Conservation (phyloP, 2,113 vertebrate species). For the Sylvilagus bachmani region DNA sequence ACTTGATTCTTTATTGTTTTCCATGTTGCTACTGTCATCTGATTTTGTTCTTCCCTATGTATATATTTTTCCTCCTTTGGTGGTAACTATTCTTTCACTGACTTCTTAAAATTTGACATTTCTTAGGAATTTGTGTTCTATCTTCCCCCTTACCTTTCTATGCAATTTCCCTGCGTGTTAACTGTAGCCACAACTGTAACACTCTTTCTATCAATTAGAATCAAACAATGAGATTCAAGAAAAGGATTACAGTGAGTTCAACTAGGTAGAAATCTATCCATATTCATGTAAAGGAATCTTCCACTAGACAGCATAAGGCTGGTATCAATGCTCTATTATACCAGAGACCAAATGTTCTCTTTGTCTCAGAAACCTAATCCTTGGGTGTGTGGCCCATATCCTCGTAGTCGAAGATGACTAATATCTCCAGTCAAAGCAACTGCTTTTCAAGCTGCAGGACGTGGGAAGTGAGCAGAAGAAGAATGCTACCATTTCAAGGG, state of each 20-base stretch:
- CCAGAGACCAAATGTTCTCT: not conserved
- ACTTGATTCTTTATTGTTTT: not conserved
- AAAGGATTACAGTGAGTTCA: not conserved
- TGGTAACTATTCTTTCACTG: not conserved
- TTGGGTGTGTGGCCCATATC: not conserved
- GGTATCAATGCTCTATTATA: not conserved
- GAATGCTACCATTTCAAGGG: not conserved
- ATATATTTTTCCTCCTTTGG: not conserved
- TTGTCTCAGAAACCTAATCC: not conserved
- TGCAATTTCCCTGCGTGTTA: not conserved
- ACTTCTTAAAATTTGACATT: not conserved
- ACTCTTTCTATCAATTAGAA: constrained; percentile 13
- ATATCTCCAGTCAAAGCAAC: not conserved
- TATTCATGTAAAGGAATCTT: constrained; percentile 27
- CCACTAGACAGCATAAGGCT: not conserved
- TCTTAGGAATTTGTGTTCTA: not conserved
- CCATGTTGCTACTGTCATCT: not conserved
- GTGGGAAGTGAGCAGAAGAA: not conserved
- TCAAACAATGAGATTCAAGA: not conserved
- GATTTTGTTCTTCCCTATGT: not conserved
- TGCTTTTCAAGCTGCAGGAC: not conserved
- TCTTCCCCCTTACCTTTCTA: not conserved
- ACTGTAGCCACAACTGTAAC: not conserved
- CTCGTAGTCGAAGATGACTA: not conserved
- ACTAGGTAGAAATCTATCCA: not conserved